Evolutionary conservation across 2,113 vertebrate species (phyloP).

Genomic region (Chiloscyllium plagiosum): DNA sequence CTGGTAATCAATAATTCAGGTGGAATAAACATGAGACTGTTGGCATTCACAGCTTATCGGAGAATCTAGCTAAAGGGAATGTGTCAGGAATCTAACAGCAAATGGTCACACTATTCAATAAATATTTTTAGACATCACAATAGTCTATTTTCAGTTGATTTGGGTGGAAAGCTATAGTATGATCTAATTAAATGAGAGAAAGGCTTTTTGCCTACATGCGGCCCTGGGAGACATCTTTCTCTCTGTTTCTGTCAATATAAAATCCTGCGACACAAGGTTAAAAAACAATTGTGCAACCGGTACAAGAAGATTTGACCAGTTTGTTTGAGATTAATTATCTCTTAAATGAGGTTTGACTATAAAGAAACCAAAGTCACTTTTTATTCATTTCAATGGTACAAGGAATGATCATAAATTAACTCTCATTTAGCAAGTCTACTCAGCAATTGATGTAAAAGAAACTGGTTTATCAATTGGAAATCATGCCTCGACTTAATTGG

Average conservation of each 20-base stretch:
- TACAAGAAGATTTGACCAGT: not conserved
- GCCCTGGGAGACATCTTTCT: not conserved
- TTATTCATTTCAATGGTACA: not conserved
- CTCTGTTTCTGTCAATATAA: not conserved
- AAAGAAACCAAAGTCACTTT: not conserved
- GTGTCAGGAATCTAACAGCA: not conserved
- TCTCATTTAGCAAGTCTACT: not conserved
- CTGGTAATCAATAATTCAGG: not conserved
- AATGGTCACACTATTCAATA: not conserved
- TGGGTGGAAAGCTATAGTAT: not conserved
- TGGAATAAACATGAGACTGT: not conserved
- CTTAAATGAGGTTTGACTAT: not conserved
- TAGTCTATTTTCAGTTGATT: not conserved
- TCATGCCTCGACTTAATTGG: not conserved
- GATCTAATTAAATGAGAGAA: not conserved
- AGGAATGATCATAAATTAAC: not conserved
- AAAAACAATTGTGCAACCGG: not conserved
- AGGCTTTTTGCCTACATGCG: not conserved
- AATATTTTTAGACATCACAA: not conserved
- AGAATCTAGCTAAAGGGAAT: not conserved
- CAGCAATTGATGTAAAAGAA: not conserved
- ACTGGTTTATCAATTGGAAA: not conserved
- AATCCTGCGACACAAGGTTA: not conserved
- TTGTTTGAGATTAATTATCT: not conserved
- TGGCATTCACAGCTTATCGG: not conserved